A percentile compares a stretch with the other conserved stretches of the same genome.
Evolutionary conservation across 2,888 invertebrate genomes (phyloP).

Genomic region (Gymnocheta viridis): DNA sequence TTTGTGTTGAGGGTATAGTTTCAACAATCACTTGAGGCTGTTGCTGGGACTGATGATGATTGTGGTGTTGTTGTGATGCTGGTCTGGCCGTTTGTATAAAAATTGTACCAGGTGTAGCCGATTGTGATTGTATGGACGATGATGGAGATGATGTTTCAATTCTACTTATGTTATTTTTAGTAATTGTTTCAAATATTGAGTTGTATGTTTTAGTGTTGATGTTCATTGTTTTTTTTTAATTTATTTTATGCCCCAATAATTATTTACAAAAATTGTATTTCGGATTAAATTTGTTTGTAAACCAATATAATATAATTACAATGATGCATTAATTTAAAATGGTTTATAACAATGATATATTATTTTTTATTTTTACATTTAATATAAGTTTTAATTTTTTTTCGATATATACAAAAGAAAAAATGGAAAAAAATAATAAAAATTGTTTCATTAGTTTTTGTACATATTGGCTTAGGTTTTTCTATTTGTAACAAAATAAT

Average conservation of each 20-base stretch:
- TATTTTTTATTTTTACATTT: constrained; percentile 43
- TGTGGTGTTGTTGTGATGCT: constrained; percentile 51
- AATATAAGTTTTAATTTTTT: constrained; percentile 58
- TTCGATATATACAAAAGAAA: constrained; percentile 67
- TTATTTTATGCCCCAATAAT: constrained; percentile 47
- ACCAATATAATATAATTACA: constrained; percentile 43
- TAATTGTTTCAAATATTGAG: constrained; percentile 43
- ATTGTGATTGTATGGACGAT: constrained; percentile 74
- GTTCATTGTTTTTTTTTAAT: constrained; percentile 22
- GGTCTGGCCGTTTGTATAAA: constrained; percentile 77
- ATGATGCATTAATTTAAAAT: constrained; percentile 55
- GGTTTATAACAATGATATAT: constrained; percentile 71
- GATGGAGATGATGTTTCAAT: constrained; percentile 80
- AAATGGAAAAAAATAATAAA: constrained; percentile 59
- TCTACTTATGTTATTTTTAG: constrained; percentile 71
- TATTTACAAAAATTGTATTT: constrained; percentile 56
- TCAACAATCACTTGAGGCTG: constrained; percentile 75
- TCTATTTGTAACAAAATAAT: constrained; percentile 32
- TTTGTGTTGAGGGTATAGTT: constrained; percentile 76
- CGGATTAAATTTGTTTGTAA: constrained; percentile 18
- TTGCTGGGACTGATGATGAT: constrained; percentile 42
- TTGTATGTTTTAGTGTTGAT: constrained; percentile 55
- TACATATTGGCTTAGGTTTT: constrained; percentile 40
- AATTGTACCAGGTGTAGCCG: constrained; percentile 77
- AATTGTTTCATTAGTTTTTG: constrained; percentile 63